Evolutionary conservation across 35 echinoderm and acorn worm genomes (phyloP), one percentile per base, ranked within the genome.

Genomic region (Amphiura filiformis): DNA sequence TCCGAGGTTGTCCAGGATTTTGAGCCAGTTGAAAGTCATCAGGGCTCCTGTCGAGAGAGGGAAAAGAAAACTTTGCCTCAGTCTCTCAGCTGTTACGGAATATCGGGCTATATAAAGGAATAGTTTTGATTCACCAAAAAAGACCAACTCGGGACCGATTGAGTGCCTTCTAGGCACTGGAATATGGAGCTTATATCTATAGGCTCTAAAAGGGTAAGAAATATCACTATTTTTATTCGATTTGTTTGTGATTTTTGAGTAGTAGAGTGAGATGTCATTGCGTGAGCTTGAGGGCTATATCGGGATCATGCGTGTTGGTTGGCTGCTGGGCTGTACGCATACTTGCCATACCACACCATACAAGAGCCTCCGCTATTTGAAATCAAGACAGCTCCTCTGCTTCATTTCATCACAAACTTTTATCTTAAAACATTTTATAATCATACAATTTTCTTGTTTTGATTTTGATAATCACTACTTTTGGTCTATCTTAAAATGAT

Each of bases 31-130:
- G 61, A 18, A 70, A 70, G 61, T 70, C 61, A 70, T 70, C 61
- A 70, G 61, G 61, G 61, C 61, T 70, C 61, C 61, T 70, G 61
- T 70, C 28, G 61, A 70, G 61, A 70, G 28, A 70, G 28, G 26
- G 61, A 70, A 70, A 70, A 70, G 61, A 70, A 70, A 70, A 70
- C 61, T 70, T 52, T 70, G 61, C 61, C 61, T 70, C 61, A 70
- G 61, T 70, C 61, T 70, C 26, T 4, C 61, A 70, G 61, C 61
- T 70, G 61, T 70, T n/a, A 70, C 44, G 61, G 61, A 70, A 70
- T 70, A 70, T 70, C 61, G 17, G 61, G 61, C 61, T 70, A 70
- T 2, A 17, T 13, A 70, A 70, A 70, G 61, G 61, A 70, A 9
- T 9, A 47, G 41, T 47, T 47, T 47, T 47, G 41, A 47, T 9